Evolutionary conservation across 2,113 vertebrate species (phyloP).

Genomic region (Myotis yumanensis): DNA sequence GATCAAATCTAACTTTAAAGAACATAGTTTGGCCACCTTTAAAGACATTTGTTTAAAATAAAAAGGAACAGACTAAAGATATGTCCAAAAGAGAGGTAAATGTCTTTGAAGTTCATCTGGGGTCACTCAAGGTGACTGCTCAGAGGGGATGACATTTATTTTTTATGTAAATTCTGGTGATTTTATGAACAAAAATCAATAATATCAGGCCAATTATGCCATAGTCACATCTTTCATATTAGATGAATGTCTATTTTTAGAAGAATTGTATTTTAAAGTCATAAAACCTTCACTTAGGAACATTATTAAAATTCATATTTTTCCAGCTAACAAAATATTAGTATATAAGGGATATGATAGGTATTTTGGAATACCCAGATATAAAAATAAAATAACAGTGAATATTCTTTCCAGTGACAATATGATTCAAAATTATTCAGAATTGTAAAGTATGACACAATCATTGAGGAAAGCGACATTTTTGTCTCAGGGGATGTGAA

Average conservation of each 20-base stretch:
- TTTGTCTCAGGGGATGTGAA: slow-evolving; percentile 1
- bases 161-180: slow-evolving; percentile 32
- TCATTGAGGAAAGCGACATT: not conserved
- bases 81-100: not conserved
- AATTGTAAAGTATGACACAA: not conserved
- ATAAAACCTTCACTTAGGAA: slow-evolving; percentile 19
- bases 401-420: not conserved
- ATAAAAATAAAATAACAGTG: slow-evolving; percentile 38
- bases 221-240: slow-evolving; percentile 35
- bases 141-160: not conserved
- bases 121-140: not conserved
- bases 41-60: not conserved
- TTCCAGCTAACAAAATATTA: slow-evolving; percentile 6
- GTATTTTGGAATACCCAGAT: not conserved
- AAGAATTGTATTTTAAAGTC: slow-evolving; percentile 52
- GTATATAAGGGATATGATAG: not conserved
- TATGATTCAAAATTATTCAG: slow-evolving; percentile 33
- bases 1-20: not conserved
- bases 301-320: not conserved
- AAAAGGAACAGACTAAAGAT: not conserved
- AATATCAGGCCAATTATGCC: slow-evolving; percentile 47
- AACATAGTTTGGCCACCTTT: not conserved
- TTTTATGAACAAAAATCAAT: slow-evolving; percentile 48
- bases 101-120: not conserved
- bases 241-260: slow-evolving; percentile 47